These are phyloP conservation scores for Apodemia zela DNA, from an alignment of 2,888 invertebrate genomes.

Conservation along the genomic window DNA sequence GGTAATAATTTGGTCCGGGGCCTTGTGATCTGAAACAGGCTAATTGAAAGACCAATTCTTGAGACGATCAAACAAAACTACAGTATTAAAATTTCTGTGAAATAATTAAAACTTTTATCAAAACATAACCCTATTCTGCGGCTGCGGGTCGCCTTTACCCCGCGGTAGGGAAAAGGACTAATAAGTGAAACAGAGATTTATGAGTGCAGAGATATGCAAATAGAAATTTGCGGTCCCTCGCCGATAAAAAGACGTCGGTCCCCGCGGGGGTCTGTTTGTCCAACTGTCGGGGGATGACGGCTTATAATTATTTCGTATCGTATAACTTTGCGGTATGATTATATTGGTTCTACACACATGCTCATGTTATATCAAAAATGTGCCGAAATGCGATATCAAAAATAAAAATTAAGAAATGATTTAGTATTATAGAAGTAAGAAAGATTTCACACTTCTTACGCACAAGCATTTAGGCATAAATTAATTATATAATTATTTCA, in stretches of 20 bases:
- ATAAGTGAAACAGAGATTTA: constrained; percentile 80
- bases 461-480: too few species aligned
- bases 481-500: too few species aligned
- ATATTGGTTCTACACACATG: constrained; percentile 12
- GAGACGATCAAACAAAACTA: neutral
- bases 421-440: neutral
- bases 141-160: constrained; percentile 47
- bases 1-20: neutral
- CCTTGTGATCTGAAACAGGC: neutral
- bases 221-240: constrained; percentile 77
- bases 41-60: neutral
- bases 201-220: constrained; percentile 78
- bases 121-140: constrained; percentile 43
- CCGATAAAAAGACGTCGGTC: constrained; percentile 73
- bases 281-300: constrained; percentile 66
- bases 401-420: neutral
- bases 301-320: constrained; percentile 65
- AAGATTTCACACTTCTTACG: neutral
- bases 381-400: neutral
- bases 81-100: neutral
- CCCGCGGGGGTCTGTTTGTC: constrained; percentile 64
- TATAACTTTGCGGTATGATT: constrained; percentile 36
- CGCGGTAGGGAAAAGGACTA: constrained; percentile 54
- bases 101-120: constrained; percentile 16
- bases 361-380: constrained; percentile 17